These are phyloP conservation scores for Incurvaria masculella DNA, from an alignment of 2,888 invertebrate species.

Conservation along the genomic window DNA sequence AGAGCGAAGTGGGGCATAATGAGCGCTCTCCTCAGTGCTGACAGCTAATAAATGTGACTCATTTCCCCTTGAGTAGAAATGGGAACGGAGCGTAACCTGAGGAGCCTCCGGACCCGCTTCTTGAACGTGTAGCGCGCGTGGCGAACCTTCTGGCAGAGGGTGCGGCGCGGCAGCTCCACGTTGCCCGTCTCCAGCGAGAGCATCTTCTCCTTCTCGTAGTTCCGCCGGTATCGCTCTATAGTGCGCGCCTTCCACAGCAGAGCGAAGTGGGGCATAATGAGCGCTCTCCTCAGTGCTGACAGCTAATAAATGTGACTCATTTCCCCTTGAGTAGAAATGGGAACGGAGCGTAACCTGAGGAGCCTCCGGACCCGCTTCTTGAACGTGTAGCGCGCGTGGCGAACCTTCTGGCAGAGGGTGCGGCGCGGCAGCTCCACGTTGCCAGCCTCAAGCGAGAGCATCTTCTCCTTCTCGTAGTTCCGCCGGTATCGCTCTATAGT, in stretches of 20 bases:
- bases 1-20: constrained; percentile 59
- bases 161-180: constrained; percentile 36
- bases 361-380: no score
- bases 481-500: constrained; percentile 46
- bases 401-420: constrained; percentile 44
- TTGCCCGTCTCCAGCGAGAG: constrained; percentile 46
- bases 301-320: no score
- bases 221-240: constrained; percentile 43
- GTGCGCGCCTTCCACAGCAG: constrained; percentile 53
- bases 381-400: constrained; percentile 36
- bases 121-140: constrained; percentile 38
- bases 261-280: constrained; percentile 58
- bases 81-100: no score
- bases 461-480: constrained; percentile 56
- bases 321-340: no score
- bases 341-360: no score
- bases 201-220: constrained; percentile 57
- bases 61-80: no score
- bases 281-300: no score
- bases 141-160: constrained; percentile 44
- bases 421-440: constrained; percentile 37
- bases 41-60: no score
- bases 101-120: no score
- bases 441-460: constrained; percentile 46
- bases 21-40: no score